phyloP scores from a whole-genome alignment of 2,888 invertebrate species.

The Thalpophila matura region DNA sequence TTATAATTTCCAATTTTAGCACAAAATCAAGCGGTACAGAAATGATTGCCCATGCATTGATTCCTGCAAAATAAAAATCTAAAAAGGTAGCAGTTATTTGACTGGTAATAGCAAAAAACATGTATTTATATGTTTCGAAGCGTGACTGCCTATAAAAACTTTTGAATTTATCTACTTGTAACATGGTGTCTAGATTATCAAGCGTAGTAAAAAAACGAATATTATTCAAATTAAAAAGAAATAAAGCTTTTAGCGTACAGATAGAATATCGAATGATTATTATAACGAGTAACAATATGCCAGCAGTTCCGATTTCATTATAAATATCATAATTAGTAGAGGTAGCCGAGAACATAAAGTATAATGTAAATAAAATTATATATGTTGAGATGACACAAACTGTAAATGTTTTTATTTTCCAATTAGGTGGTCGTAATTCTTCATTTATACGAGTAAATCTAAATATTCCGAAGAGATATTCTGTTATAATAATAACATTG shows the following conservation, averaged over 20 bases:
- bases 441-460: constrained; percentile 32
- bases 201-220: constrained; percentile 42
- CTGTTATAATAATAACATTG: constrained; percentile 36
- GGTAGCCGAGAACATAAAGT: constrained; percentile 24
- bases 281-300: constrained; percentile 35
- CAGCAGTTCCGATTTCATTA: constrained; percentile 41
- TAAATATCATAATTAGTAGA: constrained; percentile 32
- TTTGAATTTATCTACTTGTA: constrained; percentile 35
- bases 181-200: constrained; percentile 28
- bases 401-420: constrained; percentile 35
- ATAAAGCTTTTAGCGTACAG: constrained; percentile 33
- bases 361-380: constrained; percentile 46
- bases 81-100: constrained; percentile 30
- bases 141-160: constrained; percentile 36
- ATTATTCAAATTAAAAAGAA: constrained; percentile 38
- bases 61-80: constrained; percentile 26
- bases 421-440: constrained; percentile 25
- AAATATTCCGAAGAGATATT: constrained; percentile 40
- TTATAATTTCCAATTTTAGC: constrained; percentile 40
- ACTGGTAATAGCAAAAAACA: constrained; percentile 28
- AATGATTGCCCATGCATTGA: constrained; percentile 33
- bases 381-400: constrained; percentile 19
- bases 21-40: constrained; percentile 35
- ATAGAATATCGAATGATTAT: constrained; percentile 32
- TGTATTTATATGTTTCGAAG: constrained; percentile 41